Evolutionary conservation across 2,888 invertebrate species (phyloP).

Genomic region (Oeneis ivallda): DNA sequence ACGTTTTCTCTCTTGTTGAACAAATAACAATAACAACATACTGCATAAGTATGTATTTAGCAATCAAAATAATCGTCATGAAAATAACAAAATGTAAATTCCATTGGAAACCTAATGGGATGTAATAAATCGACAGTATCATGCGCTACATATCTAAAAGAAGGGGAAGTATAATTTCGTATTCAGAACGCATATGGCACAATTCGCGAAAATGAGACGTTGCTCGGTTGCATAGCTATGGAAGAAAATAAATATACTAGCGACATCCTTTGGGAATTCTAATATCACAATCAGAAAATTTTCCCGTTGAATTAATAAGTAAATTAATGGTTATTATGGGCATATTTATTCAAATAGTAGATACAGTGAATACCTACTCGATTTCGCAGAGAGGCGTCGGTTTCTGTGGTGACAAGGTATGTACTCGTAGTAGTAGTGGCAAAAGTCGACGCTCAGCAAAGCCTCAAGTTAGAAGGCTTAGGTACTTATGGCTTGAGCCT

Average conservation of each 20-base stretch:
- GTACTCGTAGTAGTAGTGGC: too few relatives aligned
- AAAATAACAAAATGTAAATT: conserved; percentile 15
- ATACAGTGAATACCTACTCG: too few relatives aligned
- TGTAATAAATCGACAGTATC: conserved; percentile 64
- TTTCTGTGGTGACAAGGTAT: too few relatives aligned
- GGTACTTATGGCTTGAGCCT: too few relatives aligned
- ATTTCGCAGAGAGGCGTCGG: too few relatives aligned
- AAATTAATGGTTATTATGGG: neutral
- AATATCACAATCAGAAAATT: conserved; percentile 19
- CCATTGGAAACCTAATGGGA: conserved; percentile 38
- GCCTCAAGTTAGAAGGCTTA: too few relatives aligned
- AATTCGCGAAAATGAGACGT: conserved; percentile 64
- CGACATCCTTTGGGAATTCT: conserved; percentile 23
- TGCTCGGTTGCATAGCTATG: conserved; percentile 36
- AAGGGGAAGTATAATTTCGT: conserved; percentile 60
- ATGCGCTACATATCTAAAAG: conserved; percentile 57
- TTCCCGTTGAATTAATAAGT: neutral
- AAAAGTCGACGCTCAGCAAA: too few relatives aligned
- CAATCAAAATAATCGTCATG: neutral
- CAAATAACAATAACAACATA: too few relatives aligned
- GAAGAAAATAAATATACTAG: conserved; percentile 36
- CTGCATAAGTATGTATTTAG: too few relatives aligned
- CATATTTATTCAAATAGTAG: too few relatives aligned
- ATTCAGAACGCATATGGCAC: conserved; percentile 62
- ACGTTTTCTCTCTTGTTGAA: too few relatives aligned